Conservation (phyloP, 64 coral and sea anemone genomes). For the Acropora tenuis region DNA sequence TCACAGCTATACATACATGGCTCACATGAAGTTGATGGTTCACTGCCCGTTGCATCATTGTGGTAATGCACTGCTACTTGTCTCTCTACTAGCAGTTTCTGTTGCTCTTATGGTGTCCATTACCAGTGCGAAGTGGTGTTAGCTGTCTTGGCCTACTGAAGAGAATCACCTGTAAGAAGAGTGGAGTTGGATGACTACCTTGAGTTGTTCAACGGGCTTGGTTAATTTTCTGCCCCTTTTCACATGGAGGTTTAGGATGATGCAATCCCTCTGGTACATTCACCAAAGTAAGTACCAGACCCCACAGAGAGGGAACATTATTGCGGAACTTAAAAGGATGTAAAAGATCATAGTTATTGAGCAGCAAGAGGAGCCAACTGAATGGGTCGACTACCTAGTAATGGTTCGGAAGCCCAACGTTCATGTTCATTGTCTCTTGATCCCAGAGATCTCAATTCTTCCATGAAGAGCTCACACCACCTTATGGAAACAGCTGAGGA, state of each 20-base stretch:
- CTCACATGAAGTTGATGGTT: too few species aligned
- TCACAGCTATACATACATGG: too few species aligned
- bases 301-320: constrained; percentile 26
- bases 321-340: constrained; percentile 27
- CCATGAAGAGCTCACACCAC: too few species aligned
- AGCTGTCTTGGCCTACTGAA: background rate
- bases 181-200: background rate
- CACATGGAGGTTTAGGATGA: background rate
- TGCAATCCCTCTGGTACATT: constrained; percentile 20
- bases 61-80: background rate
- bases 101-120: too few species aligned
- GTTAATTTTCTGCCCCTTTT: background rate
- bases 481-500: too few species aligned
- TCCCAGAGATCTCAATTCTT: too few species aligned
- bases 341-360: constrained; percentile 8
- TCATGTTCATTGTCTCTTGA: too few species aligned
- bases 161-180: background rate
- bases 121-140: constrained; percentile 9
- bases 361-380: constrained; percentile 23
- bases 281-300: constrained; percentile 18
- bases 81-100: too few species aligned
- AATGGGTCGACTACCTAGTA: constrained; percentile 36
- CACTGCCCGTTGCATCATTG: background rate
- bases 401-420: too few species aligned
- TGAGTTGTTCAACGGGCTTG: constrained; percentile 1